phyloP scores from a whole-genome alignment of 2,888 invertebrate species.

The Netelia virgata region DNA sequence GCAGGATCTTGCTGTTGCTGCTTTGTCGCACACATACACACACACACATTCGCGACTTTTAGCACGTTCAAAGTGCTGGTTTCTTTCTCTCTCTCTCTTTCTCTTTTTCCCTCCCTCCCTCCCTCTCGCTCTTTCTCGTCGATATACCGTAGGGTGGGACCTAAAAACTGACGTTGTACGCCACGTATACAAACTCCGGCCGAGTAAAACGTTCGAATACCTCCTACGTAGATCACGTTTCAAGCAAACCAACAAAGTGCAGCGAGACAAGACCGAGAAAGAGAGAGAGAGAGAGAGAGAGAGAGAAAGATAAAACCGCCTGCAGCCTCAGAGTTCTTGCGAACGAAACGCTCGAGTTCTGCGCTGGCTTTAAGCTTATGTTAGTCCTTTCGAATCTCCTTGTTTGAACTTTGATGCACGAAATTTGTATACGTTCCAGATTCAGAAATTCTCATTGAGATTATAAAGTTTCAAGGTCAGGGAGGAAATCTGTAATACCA shows the following conservation, averaged over 20 bases:
- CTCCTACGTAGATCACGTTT: constrained; percentile 31
- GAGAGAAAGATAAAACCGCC: not conserved
- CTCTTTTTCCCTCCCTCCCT: too few relatives aligned
- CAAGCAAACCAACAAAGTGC: constrained; percentile 53
- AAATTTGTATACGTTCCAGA: too few relatives aligned
- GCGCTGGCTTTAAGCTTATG: too few relatives aligned
- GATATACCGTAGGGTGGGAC: constrained; percentile 39
- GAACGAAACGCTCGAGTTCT: not conserved
- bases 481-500: too few relatives aligned
- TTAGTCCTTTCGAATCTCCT: too few relatives aligned
- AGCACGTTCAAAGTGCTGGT: not conserved
- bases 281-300: not conserved
- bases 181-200: not conserved
- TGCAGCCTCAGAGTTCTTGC: constrained; percentile 39
- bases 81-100: not conserved
- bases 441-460: too few relatives aligned
- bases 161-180: constrained; percentile 18
- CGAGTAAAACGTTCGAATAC: constrained; percentile 33
- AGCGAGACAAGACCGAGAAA: constrained; percentile 1
- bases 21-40: not conserved
- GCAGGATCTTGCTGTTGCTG: constrained; percentile 10
- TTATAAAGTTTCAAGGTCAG: too few relatives aligned
- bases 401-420: too few relatives aligned
- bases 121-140: not conserved
- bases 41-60: not conserved